A percentile compares a stretch with the other conserved stretches of the same genome.
Conservation (phyloP, 92 coral and sea anemone species). For the Metridium senile region DNA sequence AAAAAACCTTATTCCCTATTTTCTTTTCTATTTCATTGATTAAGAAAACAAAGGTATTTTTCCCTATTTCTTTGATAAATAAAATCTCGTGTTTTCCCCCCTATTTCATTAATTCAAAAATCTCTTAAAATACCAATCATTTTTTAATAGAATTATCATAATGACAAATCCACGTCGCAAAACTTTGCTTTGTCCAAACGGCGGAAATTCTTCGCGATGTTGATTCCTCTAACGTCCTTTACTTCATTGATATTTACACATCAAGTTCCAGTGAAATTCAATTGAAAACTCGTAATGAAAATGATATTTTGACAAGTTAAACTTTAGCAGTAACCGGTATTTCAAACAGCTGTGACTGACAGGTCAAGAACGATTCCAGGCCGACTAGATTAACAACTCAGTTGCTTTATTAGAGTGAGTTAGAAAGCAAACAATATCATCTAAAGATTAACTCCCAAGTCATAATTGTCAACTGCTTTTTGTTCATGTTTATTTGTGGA, state of each 20-base stretch:
- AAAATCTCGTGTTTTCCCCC: no score
- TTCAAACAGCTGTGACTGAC: not conserved
- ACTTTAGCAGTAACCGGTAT: not conserved
- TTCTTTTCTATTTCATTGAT: no score
- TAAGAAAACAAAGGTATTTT: no score
- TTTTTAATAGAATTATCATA: not conserved
- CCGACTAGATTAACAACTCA: not conserved
- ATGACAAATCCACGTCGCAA: not conserved
- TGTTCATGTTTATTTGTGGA: slow-evolving; percentile 14
- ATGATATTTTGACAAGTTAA: slow-evolving; percentile 16
- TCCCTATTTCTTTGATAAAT: no score
- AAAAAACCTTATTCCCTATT: no score
- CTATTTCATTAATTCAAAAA: no score
- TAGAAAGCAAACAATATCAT: not conserved
- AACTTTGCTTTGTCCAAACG: not conserved
- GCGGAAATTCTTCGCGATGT: not conserved
- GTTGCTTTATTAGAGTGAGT: not conserved
- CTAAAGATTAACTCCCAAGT: slow-evolving; percentile 18
- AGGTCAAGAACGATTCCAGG: not conserved
- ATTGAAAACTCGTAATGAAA: slow-evolving; percentile 5
- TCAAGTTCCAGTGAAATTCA: slow-evolving; percentile 1
- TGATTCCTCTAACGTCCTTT: not conserved
- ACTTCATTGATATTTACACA: not conserved
- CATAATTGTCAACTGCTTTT: slow-evolving; percentile 13
- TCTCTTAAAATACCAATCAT: slow-evolving; percentile 1